phyloP scores from a whole-genome alignment of 2,888 invertebrate genomes.

The Trimorus sp. region DNA sequence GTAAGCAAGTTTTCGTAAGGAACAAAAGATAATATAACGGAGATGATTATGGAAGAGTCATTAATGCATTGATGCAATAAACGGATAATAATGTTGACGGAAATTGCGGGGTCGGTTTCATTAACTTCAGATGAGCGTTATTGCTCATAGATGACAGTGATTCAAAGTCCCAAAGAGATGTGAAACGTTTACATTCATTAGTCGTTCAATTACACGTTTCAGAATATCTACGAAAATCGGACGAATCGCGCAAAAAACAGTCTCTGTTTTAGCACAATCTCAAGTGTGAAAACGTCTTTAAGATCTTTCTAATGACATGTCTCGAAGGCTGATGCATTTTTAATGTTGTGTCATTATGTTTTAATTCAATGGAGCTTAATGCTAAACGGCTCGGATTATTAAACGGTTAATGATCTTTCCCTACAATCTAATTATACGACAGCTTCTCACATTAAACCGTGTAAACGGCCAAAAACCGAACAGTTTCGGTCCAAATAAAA shows the following conservation, averaged over 20 bases:
- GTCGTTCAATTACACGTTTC: slow-evolving; percentile 2
- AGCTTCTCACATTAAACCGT: background rate
- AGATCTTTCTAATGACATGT: slow-evolving; percentile 29
- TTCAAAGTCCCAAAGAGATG: no score
- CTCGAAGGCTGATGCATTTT: slow-evolving; percentile 1
- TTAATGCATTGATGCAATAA: no score
- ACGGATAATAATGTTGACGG: no score
- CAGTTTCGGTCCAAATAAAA: background rate
- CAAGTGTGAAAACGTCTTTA: slow-evolving; percentile 29
- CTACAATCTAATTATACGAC: background rate
- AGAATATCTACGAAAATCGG: slow-evolving; percentile 17
- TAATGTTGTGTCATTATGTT: slow-evolving; percentile 29
- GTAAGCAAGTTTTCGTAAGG: no score
- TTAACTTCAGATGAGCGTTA: no score
- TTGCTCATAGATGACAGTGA: no score
- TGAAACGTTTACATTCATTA: no score
- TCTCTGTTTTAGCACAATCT: background rate
- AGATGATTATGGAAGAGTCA: no score
- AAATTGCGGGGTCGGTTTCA: no score
- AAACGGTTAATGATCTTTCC: slow-evolving; percentile 1
- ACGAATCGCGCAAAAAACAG: slow-evolving; percentile 1
- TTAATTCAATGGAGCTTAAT: slow-evolving; percentile 27
- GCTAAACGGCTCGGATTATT: no score
- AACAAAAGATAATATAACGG: no score
- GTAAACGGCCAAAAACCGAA: background rate